Base-by-base conservation (phyloP, 2,888 invertebrate genomes). In the Lottia gigantea region DNA sequence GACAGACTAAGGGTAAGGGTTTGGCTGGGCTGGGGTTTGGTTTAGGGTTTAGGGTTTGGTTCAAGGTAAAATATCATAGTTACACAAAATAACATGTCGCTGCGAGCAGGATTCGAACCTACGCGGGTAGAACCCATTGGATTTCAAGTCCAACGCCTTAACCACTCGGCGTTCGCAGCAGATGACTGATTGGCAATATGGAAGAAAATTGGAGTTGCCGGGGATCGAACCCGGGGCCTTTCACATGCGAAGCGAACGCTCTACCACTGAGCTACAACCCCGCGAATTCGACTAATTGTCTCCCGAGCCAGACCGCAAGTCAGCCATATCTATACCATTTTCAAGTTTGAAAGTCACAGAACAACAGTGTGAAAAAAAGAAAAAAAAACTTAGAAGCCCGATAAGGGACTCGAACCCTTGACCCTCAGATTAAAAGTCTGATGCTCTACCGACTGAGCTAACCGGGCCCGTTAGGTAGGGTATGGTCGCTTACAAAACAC, bases 221-320 rank as follows among this genome's bases (percentile, higher is more conserved):
- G 76, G 76, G 71, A 74, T 76, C 74, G 76, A 76, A 76, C 74
- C 73, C 76, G 74, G 76, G 76, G 76, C 76, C 76, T 76, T 74
- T 76, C 74, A 76, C 76, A 76, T 76, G 76, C 76, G 73, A 76
- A 76, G 76, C 76, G 76, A 74, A 74, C 76, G 76, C 74, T 76
- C 76, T 76, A 76, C 76, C 76, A 74, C 76, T 76, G 76, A 76
- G 76, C 76, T 68, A 76, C 76, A 76, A 71, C 76, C 76, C 76
- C 74, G 31, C 31, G 31, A 31, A 31, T 31, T 31, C 31, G 31
- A 31, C 31, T 31, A 31, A n/a, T n/a, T n/a, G n/a, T n/a, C n/a
- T n/a, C n/a, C n/a, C n/a, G n/a, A n/a, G n/a, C n/a, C n/a, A n/a
- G n/a, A n/a, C n/a, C n/a, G n/a, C n/a, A n/a, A n/a, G n/a, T n/a